Percentiles rank a stretch among this genome's conserved stretches.
Evolutionary conservation across 2,888 invertebrate genomes (phyloP).

Genomic region (Mycalesis mineus): DNA sequence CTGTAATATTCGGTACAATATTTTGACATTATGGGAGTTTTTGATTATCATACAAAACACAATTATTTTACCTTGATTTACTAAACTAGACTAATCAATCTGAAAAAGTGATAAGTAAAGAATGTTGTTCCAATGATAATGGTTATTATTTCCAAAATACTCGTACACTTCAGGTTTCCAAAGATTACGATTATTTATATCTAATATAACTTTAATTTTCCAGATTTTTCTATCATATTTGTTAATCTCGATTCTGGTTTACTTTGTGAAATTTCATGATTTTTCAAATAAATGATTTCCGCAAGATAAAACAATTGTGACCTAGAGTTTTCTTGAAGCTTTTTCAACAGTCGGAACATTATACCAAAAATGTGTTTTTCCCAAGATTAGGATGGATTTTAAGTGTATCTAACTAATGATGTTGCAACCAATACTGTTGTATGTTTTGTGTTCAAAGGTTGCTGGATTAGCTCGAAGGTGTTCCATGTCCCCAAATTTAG

Average conservation of each 20-base stretch:
- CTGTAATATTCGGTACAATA: not conserved
- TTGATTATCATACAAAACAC: constrained; percentile 50
- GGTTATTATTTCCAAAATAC: no score
- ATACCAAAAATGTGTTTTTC: constrained; percentile 17
- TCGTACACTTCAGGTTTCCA: no score
- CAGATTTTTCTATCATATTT: no score
- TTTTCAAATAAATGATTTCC: no score
- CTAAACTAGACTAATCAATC: not conserved
- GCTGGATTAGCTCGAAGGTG: constrained; percentile 1
- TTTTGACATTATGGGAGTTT: constrained; percentile 37
- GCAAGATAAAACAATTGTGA: constrained; percentile 53
- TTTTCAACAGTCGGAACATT: constrained; percentile 35
- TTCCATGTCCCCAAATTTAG: not conserved
- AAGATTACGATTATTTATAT: no score
- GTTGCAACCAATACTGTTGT: not conserved
- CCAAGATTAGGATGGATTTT: not conserved
- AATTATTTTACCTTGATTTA: constrained; percentile 53
- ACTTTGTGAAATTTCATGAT: no score
- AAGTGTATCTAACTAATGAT: not conserved
- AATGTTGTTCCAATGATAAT: no score
- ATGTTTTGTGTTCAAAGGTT: constrained; percentile 8
- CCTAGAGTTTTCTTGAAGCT: constrained; percentile 23
- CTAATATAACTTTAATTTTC: no score
- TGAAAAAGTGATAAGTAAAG: not conserved
- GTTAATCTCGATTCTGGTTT: no score